Base-by-base conservation (phyloP, 35 echinoderm and acorn worm genomes). In the Heliocidaris erythrogramma region DNA sequence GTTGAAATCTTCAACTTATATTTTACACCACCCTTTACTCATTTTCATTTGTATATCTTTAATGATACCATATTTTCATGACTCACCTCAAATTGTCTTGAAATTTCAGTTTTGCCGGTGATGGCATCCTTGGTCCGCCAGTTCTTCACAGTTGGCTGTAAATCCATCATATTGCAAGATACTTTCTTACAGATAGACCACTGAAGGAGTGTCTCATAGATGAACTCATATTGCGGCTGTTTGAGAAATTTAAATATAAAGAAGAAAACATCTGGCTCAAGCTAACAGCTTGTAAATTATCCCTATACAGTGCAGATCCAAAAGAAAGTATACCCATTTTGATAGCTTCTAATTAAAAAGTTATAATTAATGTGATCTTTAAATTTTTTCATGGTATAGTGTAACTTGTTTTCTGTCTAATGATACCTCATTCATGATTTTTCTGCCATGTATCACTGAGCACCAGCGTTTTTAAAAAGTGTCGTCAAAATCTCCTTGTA, bases 201-300 rank as follows among this genome's bases (percentile, higher is more conserved):
- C 29, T 92, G 91, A 11, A 92, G 91, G 13, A 92, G 91, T 12
- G 91, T 92, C 17, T 92, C 91, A 48, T 52, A 92, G 48, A 92
- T 92, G 91, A 92, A 92, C 10, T 92, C 91, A 59, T 92, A 92
- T 59, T 92, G 91, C 21, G 31, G 29, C 91, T 92, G 49, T 24
- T 5, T 31, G 31, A 89, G 87, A 42, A 10, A 88, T 13, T 86
- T 0, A 27, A 86, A 84, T 84, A 18, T 14, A 84, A 52, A 27
- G 14, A 71, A 7, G n/a, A n/a, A n/a, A n/a, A n/a, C n/a, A n/a
- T n/a, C n/a, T n/a, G n/a, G n/a, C n/a, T n/a, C n/a, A n/a, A 7
- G 59, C 4, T 0, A 78, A 78, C 27, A n/a, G 21, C n/a, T 78
- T 78, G 35, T 42, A 42, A 42, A 42, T 42, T 42, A 42, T 42